Base-by-base conservation (phyloP, 2,797 vertebrate species). In the Manis javanica region DNA sequence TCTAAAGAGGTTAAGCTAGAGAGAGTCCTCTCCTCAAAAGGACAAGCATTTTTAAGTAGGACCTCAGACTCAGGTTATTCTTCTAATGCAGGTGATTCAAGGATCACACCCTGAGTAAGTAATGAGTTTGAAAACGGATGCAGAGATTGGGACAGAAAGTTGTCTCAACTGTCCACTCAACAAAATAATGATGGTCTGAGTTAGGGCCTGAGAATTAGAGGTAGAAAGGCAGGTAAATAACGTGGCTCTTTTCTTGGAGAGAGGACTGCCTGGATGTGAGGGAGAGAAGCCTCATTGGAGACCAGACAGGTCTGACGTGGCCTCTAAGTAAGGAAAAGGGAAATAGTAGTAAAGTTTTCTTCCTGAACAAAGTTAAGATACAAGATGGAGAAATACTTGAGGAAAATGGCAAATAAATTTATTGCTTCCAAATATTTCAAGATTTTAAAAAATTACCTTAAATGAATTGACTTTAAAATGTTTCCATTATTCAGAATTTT, bases 401-500 rank as follows among this genome's bases (percentile, higher is more conserved):
- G 72, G 72, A 74, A 90, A 87, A 2, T 64, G 24, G 12, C 6
- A 85, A 91, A 53, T 66, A 87, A 61, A 84, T 85, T 63, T 81
- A 68, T n/a, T 91, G 26, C 12, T 91, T 53, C 78, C 19, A 29
- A n/a, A 51, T 59, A 37, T 93, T 85, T 42, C 71, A 88, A 74
- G 29, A 5, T 81, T 71, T 55, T 55, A 81, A 95, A 85, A 91
- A 69, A 34, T n/a, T 53, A 68, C 57, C 83, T 86, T 24, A 79
- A 95, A 69, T 75, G 13, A 90, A 68, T 31, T 26, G 79, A 74
- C 46, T 84, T 57, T 21, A 39, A 87, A 74, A 66, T 78, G 29
- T 79, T 83, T 89, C 86, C 61, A 57, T 19, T 53, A 69, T 49
- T 75, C 51, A 81, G 71, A 96, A 79, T 88, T 63, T 68, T 3